Evolutionary conservation across 2,888 invertebrate genomes (phyloP), one percentile per base, ranked within the genome.

Genomic region (Venusia cambrica): DNA sequence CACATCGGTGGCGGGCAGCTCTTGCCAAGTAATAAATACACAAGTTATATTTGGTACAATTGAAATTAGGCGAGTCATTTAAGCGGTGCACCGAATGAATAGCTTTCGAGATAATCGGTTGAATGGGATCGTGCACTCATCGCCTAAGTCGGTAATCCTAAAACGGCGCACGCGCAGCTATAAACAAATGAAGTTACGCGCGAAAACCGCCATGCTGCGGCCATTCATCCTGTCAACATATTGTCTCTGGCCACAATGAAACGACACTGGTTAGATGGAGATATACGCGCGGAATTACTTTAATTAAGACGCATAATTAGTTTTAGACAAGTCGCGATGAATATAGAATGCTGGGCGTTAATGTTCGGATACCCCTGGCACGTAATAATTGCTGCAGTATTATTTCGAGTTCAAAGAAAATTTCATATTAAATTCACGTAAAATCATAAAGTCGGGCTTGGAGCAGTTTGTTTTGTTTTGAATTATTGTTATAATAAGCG

Each of bases 161-260:
- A 80, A 78, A 70, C 72, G 73, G 78, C 79, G 78, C 72, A 49
- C 57, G 75, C 74, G 78, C 76, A 68, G 33, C 73, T 69, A 79
- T 84, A 83, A 84, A 83, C 80, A 78, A 74, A 64, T 42, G 58
- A 62, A 77, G 71, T 79, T 81, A 79, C 80, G 79, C 77, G 76
- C 73, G 75, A 78, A 78, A 76, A 70, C 71, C 68, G 79, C 83
- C 84, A 77, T 78, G 63, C 64, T 78, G 79, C 69, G 74, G 70
- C 65, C 80, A 73, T 81, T 84, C 79, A 79, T 80, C 70, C 81
- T 85, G 84, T 87, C 87, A 84, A 77, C 85, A 77, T 80, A 79
- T 80, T 81, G 83, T 85, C 83, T 75, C 60, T 65, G 77, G 63
- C 54, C 74, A 79, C 81, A 81, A 81, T 80, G 78, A 76, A 73